These are phyloP conservation scores for Notothenia rossii DNA, from an alignment of 2,113 vertebrate genomes.

Conservation along the genomic window DNA sequence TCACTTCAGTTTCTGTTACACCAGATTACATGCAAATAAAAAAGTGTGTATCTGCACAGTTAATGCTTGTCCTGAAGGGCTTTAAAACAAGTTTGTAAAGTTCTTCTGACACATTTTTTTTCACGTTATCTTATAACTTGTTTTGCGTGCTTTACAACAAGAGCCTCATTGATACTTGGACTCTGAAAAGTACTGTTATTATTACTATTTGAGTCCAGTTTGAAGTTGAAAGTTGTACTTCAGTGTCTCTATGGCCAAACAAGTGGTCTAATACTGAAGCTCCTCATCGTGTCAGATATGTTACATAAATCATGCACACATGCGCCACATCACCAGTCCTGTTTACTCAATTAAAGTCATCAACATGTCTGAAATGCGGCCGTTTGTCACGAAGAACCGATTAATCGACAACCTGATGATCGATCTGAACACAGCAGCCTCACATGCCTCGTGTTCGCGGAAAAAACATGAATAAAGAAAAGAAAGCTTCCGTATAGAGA, in stretches of 20 bases:
- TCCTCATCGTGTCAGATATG: background rate
- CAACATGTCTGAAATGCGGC: rapidly evolving
- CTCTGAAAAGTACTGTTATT: background rate
- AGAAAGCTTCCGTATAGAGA: background rate
- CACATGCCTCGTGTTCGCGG: conserved; percentile 12
- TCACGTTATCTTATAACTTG: background rate
- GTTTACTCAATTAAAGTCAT: background rate
- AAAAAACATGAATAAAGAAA: too few relatives aligned
- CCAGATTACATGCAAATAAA: background rate
- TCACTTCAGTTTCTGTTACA: background rate
- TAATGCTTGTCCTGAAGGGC: background rate
- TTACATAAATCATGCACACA: background rate
- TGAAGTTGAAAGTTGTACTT: background rate
- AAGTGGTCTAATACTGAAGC: background rate
- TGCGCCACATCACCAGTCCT: conserved; percentile 46
- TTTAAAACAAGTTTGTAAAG: background rate
- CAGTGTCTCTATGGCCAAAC: background rate
- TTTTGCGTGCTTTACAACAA: too few relatives aligned
- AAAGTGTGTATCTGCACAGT: background rate
- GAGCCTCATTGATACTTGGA: background rate
- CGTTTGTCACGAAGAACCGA: background rate
- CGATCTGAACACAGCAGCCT: background rate
- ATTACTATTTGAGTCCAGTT: background rate
- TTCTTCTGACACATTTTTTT: background rate
- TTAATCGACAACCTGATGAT: background rate